Percentiles rank a stretch among this genome's conserved stretches.
phyloP scores from a whole-genome alignment of 2,797 vertebrate genomes.

The Chaenodraco wilsoni region DNA sequence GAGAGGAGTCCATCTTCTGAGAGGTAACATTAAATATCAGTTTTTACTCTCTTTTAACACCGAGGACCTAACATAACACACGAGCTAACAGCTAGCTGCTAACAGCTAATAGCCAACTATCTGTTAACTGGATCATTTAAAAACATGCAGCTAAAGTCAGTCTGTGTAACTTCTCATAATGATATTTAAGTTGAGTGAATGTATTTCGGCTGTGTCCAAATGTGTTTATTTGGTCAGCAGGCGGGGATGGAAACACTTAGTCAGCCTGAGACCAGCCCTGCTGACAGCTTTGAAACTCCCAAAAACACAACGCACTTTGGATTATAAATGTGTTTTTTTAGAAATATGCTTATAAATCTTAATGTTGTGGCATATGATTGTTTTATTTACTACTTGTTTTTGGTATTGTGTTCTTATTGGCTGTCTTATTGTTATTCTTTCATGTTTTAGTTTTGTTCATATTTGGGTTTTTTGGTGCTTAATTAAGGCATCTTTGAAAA shows the following conservation, averaged over 20 bases:
- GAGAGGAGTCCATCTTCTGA: conserved; percentile 40
- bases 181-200: neutral
- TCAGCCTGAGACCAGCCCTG: conserved; percentile 51
- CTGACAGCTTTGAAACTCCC: conserved; percentile 38
- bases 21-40: conserved; percentile 39
- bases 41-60: neutral
- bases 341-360: no score
- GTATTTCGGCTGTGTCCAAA: neutral
- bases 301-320: no score
- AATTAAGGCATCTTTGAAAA: no score
- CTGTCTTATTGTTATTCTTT: no score
- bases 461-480: no score
- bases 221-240: conserved; percentile 46
- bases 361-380: no score
- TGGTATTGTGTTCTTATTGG: no score
- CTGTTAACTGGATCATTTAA: conserved; percentile 11
- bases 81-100: conserved; percentile 58
- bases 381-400: no score
- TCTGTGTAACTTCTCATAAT: neutral
- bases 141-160: neutral
- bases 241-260: conserved; percentile 69
- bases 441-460: no score
- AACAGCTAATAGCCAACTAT: conserved; percentile 64
- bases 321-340: no score
- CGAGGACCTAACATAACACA: conserved; percentile 31